phyloP scores from a whole-genome alignment of 2,797 vertebrate species.

The Danio choprae region DNA sequence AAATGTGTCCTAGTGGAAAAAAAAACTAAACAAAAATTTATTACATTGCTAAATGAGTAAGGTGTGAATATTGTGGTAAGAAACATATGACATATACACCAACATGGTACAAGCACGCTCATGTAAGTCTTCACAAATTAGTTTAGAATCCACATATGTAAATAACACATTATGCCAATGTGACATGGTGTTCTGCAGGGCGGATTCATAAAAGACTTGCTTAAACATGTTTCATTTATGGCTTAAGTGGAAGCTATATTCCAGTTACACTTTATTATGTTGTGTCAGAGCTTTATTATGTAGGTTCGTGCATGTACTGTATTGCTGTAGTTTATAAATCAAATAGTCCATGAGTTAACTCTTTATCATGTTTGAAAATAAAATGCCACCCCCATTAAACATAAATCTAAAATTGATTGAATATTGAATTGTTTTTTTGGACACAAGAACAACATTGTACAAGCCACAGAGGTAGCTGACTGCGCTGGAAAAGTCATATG shows the following conservation, averaged over 20 bases:
- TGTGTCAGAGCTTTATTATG: too few species aligned
- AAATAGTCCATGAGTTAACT: too few species aligned
- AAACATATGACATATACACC: neutral
- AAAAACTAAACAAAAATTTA: too few species aligned
- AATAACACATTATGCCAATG: neutral
- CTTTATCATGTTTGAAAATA: too few species aligned
- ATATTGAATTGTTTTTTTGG: too few species aligned
- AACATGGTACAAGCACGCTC: neutral
- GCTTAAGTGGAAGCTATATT: neutral
- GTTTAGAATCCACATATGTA: neutral
- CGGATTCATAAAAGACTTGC: slow-evolving; percentile 18
- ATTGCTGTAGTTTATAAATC: too few species aligned
- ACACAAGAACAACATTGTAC: too few species aligned
- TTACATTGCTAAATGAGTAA: neutral
- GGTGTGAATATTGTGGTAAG: neutral
- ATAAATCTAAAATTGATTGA: too few species aligned
- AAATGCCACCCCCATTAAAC: too few species aligned
- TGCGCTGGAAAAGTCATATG: neutral
- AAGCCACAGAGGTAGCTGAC: neutral
- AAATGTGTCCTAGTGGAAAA: too few species aligned
- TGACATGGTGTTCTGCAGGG: slow-evolving; percentile 9
- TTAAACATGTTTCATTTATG: slow-evolving; percentile 16
- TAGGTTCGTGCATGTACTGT: too few species aligned
- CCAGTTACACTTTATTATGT: too few species aligned
- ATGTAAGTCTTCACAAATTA: neutral